Conservation (phyloP, 2,888 invertebrate species). For the Encarsia formosa region DNA sequence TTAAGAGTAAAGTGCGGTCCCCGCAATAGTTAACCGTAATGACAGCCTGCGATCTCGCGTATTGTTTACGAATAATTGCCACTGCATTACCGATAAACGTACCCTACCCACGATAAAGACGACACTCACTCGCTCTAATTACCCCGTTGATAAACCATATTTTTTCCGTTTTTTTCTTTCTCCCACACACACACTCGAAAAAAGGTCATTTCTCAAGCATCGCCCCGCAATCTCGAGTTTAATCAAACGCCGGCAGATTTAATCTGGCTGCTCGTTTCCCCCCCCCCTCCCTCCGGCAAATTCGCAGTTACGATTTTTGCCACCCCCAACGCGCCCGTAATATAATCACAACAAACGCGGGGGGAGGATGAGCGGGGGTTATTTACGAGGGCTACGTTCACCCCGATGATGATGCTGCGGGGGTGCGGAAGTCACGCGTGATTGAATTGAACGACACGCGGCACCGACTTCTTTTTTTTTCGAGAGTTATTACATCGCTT, state of each 20-base stretch:
- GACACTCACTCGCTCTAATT: not conserved
- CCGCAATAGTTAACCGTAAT: constrained; percentile 11
- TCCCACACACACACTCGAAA: not conserved
- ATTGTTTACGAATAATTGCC: constrained; percentile 20
- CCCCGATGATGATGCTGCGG: too few relatives aligned
- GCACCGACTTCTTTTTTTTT: too few relatives aligned
- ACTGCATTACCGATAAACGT: constrained; percentile 8
- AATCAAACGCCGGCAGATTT: constrained; percentile 52
- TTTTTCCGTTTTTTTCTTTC: too few relatives aligned
- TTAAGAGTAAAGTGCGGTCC: constrained; percentile 15
- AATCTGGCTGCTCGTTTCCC: constrained; percentile 41
- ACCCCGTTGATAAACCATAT: too few relatives aligned
- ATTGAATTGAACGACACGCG: too few relatives aligned
- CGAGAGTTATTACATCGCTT: too few relatives aligned
- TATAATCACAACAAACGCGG: constrained; percentile 51
- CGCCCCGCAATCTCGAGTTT: constrained; percentile 46
- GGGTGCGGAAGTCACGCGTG: too few relatives aligned
- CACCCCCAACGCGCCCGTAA: constrained; percentile 36
- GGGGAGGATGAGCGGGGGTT: constrained; percentile 48
- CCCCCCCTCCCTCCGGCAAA: constrained; percentile 8
- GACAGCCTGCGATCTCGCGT: constrained; percentile 2
- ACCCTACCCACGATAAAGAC: constrained; percentile 10
- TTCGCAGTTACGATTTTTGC: not conserved
- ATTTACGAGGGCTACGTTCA: constrained; percentile 45
- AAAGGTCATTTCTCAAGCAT: constrained; percentile 1